These are phyloP conservation scores for Microctenopoma lineatum DNA, from an alignment of 2,797 vertebrate genomes.

Conservation along the genomic window DNA sequence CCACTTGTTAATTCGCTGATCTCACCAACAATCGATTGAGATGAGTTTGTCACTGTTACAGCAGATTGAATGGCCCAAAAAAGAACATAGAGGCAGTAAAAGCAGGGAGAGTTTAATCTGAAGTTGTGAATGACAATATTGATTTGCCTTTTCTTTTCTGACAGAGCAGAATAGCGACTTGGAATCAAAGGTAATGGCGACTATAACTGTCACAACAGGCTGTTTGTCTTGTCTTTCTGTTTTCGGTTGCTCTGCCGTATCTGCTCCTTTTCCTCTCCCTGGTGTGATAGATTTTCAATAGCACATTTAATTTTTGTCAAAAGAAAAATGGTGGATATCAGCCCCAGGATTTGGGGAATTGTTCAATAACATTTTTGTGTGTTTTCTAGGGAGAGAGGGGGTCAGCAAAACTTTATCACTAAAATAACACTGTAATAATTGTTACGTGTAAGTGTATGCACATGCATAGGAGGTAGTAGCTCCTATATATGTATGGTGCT, in stretches of 20 bases:
- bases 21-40: conserved; percentile 81
- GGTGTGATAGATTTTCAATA: conserved; percentile 42
- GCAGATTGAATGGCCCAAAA: conserved; percentile 77
- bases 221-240: conserved; percentile 37
- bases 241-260: conserved; percentile 22
- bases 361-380: conserved; percentile 15
- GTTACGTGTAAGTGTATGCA: background rate
- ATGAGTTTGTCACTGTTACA: conserved; percentile 76
- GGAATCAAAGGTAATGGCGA: conserved; percentile 70
- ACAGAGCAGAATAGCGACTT: conserved; percentile 66
- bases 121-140: conserved; percentile 87
- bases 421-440: conserved; percentile 3
- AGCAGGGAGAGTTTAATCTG: conserved; percentile 79
- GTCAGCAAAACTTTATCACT: background rate
- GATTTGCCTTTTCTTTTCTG: conserved; percentile 82
- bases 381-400: background rate
- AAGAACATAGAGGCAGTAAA: conserved; percentile 77
- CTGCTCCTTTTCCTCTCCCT: conserved; percentile 20
- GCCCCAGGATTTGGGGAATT: background rate
- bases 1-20: conserved; percentile 82
- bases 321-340: background rate
- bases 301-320: conserved; percentile 42
- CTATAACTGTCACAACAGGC: conserved; percentile 61
- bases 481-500: background rate
- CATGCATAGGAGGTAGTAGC: background rate